Base-by-base conservation (phyloP, 2,797 vertebrate genomes). In the Diplodus puntazzo region DNA sequence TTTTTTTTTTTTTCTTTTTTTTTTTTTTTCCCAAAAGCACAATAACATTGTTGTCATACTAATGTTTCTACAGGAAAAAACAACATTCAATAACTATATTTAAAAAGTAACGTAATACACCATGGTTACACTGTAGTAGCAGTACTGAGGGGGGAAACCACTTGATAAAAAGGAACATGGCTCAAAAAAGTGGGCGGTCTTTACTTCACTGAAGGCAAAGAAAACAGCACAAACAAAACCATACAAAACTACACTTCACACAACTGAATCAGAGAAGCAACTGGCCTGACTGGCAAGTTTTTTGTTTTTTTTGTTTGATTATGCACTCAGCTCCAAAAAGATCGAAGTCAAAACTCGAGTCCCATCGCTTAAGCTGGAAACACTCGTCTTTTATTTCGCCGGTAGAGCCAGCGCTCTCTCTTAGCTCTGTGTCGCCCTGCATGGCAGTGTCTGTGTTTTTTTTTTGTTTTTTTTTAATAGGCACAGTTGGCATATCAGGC, bases 401-500 rank as follows among this genome's bases (percentile, higher is more conserved):
- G 87, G 86, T 71, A 75, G 85, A 87, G 90, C 73, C 81, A 75
- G 81, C 53, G 63, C 85, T 88, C 90, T 89, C 89, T 89, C 89
- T 79, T 67, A 88, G 88, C 83, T 90, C 82, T 78, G 87, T 89
- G 89, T 89, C 68, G 82, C 87, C 90, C 88, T 88, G 91, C 91
- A 82, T 89, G 93, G 92, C 93, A 91, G 92, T 90, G 83, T 95
- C 93, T 91, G 89, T 90, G 94, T 86, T 34, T 94, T 86, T 27
- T 27, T 27, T 27, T 27, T 3, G 2, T 27, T 27, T 27, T 27
- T 27, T 27, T 4, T 27, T 92, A 49, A 91, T 94, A 96, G 95
- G 95, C 95, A 96, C 95, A 93, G 92, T 95, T 95, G 96, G 95
- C 94, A 88, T 95, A 89, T 94, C 92, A 92, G 92, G 93, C 92